These are phyloP conservation scores for Emydura subglobosa DNA, from an alignment of 2,113 vertebrate species.

Conservation along the genomic window DNA sequence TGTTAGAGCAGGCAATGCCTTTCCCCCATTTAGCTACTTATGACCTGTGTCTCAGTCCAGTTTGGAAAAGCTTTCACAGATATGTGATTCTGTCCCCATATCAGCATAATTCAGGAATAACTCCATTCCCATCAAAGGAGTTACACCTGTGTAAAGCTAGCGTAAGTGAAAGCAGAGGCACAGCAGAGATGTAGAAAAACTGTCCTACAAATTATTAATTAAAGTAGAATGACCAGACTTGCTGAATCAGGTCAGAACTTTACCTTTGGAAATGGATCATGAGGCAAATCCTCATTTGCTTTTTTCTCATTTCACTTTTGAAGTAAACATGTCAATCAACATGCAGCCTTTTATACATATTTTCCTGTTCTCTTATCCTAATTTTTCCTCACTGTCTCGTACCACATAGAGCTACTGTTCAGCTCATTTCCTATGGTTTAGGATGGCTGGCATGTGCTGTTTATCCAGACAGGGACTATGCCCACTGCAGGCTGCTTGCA, in stretches of 20 bases:
- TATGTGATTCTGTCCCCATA: not conserved
- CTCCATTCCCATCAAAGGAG: not conserved
- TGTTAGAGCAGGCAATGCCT: not conserved
- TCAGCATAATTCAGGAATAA: slow-evolving; percentile 14
- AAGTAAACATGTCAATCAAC: not conserved
- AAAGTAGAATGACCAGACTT: not conserved
- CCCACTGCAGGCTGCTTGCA: not conserved
- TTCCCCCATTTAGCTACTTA: not conserved
- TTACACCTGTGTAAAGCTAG: not conserved
- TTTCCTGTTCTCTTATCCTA: not conserved
- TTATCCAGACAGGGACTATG: fast-evolving
- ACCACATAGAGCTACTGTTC: not conserved
- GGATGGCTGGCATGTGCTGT: fast-evolving
- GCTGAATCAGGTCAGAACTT: slow-evolving; percentile 5
- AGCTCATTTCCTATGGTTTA: fast-evolving
- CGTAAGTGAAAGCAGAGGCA: slow-evolving; percentile 18
- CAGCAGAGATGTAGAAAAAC: not conserved
- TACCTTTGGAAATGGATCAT: slow-evolving; percentile 11
- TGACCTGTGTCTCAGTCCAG: not conserved
- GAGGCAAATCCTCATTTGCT: not conserved
- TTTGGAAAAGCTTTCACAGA: not conserved
- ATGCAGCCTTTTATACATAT: not conserved
- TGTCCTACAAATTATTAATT: not conserved
- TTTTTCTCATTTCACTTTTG: not conserved
- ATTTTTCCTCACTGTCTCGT: fast-evolving